phyloP scores from a whole-genome alignment of 2,113 vertebrate genomes.

The Brachyhypopomus gauderio region DNA sequence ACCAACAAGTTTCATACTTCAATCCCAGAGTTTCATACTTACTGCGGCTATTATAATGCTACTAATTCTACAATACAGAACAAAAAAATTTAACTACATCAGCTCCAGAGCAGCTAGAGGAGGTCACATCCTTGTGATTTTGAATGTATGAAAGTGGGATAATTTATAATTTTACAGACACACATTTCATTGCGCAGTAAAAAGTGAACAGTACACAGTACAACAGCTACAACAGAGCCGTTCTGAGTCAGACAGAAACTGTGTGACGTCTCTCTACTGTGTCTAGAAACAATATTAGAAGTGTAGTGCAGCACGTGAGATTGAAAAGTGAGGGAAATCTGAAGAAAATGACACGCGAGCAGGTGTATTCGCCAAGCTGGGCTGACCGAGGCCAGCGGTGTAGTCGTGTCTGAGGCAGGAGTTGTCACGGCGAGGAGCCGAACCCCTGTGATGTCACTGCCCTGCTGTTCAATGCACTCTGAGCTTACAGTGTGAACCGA shows the following conservation, averaged over 20 bases:
- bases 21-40: too few relatives aligned
- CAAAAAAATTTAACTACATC: too few relatives aligned
- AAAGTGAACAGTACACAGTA: neutral
- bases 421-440: neutral
- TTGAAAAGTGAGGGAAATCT: neutral
- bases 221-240: neutral
- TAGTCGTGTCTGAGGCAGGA: slow-evolving; percentile 11
- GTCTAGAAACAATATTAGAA: neutral
- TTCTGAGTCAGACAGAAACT: slow-evolving; percentile 44
- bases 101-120: neutral
- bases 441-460: slow-evolving; percentile 7
- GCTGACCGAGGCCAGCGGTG: slow-evolving; percentile 26
- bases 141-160: slow-evolving; percentile 35
- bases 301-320: neutral
- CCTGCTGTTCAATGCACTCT: neutral
- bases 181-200: slow-evolving; percentile 31
- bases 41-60: too few relatives aligned
- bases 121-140: slow-evolving; percentile 13
- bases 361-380: slow-evolving; percentile 33
- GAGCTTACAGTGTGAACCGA: slow-evolving; percentile 6
- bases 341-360: neutral
- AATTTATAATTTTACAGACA: slow-evolving; percentile 22
- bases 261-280: slow-evolving; percentile 20
- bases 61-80: too few relatives aligned
- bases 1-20: too few relatives aligned